Evolutionary conservation across 1,140 invertebrate species (phyloP).

Genomic region (Diplogasteroides magnus): DNA sequence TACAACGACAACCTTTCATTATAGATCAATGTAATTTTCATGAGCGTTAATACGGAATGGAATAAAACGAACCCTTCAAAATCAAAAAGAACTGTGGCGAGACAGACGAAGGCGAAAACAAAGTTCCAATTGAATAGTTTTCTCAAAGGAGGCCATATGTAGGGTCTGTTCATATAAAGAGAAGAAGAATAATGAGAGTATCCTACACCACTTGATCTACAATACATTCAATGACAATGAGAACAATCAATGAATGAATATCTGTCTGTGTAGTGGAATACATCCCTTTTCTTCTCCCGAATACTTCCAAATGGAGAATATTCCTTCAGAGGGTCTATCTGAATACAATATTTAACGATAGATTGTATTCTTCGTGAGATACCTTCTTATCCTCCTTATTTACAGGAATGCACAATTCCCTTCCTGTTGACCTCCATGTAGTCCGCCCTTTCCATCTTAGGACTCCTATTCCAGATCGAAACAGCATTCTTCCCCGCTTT

Average conservation of each 20-base stretch:
- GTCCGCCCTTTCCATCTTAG: not conserved
- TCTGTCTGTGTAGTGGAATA: not conserved
- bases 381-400: not conserved
- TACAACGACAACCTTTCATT: too few relatives aligned
- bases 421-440: not conserved
- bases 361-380: not conserved
- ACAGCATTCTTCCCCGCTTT: too few relatives aligned
- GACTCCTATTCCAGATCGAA: not conserved
- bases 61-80: conserved; percentile 16
- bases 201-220: conserved; percentile 33
- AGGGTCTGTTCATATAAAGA: conserved; percentile 29
- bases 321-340: conserved; percentile 13
- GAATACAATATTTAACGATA: not conserved
- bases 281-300: conserved; percentile 14
- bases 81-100: conserved; percentile 20
- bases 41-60: not conserved
- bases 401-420: not conserved
- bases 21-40: too few relatives aligned
- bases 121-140: conserved; percentile 33
- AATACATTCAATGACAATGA: not conserved
- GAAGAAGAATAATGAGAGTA: conserved; percentile 38
- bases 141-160: conserved; percentile 38
- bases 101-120: conserved; percentile 8
- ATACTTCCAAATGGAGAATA: conserved; percentile 37
- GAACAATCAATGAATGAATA: not conserved